Percentiles rank a stretch among this genome's conserved stretches.
Evolutionary conservation across 2,888 invertebrate genomes (phyloP).

Genomic region (Allygus modestus): DNA sequence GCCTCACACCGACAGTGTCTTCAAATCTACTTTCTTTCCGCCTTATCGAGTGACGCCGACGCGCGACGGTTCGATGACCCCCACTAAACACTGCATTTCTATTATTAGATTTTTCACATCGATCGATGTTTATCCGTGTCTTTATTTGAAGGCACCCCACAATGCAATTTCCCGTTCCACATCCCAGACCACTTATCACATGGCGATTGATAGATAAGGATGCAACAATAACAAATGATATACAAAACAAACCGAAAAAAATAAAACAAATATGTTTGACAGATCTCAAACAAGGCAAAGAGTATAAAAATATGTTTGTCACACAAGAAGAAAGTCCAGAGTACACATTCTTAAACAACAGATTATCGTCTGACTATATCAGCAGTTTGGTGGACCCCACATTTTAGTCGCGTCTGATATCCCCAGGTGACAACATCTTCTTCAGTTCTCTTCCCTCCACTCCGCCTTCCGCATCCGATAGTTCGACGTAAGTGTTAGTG

Average conservation of each 20-base stretch:
- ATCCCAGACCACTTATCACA: neutral
- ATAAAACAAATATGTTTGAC: conserved; percentile 26
- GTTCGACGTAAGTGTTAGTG: neutral
- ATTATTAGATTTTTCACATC: too few species aligned
- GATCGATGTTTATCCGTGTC: too few species aligned
- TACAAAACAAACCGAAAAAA: too few species aligned
- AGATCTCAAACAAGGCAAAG: conserved; percentile 37
- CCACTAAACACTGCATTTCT: neutral
- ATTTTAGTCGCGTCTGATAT: neutral
- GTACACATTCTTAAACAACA: conserved; percentile 27
- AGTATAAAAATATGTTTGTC: conserved; percentile 54
- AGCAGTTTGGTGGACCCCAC: neutral
- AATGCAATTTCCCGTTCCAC: neutral
- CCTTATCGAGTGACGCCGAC: too few species aligned
- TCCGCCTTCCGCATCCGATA: neutral
- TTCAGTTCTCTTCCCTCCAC: neutral
- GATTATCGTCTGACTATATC: conserved; percentile 7
- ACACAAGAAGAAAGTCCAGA: conserved; percentile 52
- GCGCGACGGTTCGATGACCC: too few species aligned
- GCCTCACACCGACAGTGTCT: too few species aligned
- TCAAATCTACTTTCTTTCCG: too few species aligned
- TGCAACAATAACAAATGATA: too few species aligned
- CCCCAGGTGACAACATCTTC: neutral
- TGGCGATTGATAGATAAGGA: neutral
- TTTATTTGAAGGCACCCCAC: neutral